These are phyloP conservation scores for Pinna nobilis DNA, from an alignment of 1,140 invertebrate species.

Conservation along the genomic window DNA sequence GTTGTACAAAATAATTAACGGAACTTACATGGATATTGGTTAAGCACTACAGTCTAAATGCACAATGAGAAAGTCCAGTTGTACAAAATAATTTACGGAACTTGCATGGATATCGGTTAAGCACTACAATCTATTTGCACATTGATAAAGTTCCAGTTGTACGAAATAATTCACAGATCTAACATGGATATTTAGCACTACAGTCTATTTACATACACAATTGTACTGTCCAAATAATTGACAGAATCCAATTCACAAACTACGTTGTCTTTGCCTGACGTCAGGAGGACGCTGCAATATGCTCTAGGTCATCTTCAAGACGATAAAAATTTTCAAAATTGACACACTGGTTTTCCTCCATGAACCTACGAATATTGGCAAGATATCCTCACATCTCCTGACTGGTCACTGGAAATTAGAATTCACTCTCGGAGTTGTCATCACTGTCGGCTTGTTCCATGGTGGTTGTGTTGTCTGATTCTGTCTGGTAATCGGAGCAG, in stretches of 20 bases:
- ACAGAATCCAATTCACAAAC: slow-evolving; percentile 18
- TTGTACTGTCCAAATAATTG: too few relatives aligned
- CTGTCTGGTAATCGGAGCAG: neutral
- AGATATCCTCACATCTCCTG: neutral
- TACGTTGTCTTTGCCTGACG: neutral
- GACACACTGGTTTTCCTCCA: neutral
- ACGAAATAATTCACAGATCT: too few relatives aligned
- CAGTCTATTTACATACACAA: too few relatives aligned
- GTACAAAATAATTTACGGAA: too few relatives aligned
- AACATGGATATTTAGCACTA: too few relatives aligned
- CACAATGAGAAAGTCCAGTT: too few relatives aligned
- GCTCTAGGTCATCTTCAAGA: neutral
- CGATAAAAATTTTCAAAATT: neutral
- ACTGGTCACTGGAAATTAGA: neutral
- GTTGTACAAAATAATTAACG: too few relatives aligned
- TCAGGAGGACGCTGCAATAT: neutral
- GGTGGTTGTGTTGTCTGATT: neutral
- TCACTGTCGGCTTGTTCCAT: neutral
- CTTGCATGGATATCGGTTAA: too few relatives aligned
- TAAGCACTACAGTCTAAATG: too few relatives aligned
- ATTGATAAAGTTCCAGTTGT: too few relatives aligned
- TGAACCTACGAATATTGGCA: neutral
- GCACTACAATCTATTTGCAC: too few relatives aligned
- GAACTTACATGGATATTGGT: too few relatives aligned
- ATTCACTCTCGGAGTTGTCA: neutral